These are phyloP conservation scores for Ornithoptera alexandrae DNA, from an alignment of 2,888 invertebrate species.

Conservation along the genomic window DNA sequence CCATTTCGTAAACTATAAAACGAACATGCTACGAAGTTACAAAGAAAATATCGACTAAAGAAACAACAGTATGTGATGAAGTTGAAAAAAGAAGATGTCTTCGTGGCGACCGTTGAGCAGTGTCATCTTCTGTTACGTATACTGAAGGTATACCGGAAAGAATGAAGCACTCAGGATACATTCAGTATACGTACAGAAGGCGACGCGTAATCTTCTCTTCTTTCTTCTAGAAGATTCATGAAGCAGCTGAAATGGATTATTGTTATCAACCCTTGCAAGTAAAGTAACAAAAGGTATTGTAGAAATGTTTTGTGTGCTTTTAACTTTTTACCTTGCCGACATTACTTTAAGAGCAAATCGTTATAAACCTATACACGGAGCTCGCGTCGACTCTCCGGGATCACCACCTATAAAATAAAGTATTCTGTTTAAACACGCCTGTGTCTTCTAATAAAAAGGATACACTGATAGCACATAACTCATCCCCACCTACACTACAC, in stretches of 20 bases:
- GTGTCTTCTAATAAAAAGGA: conserved; percentile 69
- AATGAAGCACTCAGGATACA: conserved; percentile 98
- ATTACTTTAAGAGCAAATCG: conserved; percentile 72
- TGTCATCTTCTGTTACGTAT: conserved; percentile 99
- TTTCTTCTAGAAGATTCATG: conserved; percentile 39
- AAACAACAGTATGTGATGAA: conserved; percentile 35
- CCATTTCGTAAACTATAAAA: neutral
- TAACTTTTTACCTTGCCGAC: conserved; percentile 36
- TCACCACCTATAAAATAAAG: conserved; percentile 77
- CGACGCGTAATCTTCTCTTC: conserved; percentile 81
- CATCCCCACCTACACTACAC: conserved; percentile 49
- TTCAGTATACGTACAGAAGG: conserved; percentile 99
- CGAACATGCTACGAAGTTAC: neutral
- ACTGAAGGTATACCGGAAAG: conserved; percentile 99
- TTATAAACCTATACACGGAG: conserved; percentile 50
- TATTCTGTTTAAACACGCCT: conserved; percentile 75
- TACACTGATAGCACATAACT: conserved; percentile 69
- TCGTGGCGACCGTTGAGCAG: conserved; percentile 76
- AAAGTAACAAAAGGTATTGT: neutral
- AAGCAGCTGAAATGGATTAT: conserved; percentile 36
- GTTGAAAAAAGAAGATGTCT: conserved; percentile 39
- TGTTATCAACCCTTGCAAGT: conserved; percentile 1
- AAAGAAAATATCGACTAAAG: conserved; percentile 29
- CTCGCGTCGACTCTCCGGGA: conserved; percentile 58
- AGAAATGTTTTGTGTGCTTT: neutral